Percentiles rank a stretch among this genome's conserved stretches.
Conservation (phyloP, 2,113 vertebrate species). For the Dromiciops gliroides region DNA sequence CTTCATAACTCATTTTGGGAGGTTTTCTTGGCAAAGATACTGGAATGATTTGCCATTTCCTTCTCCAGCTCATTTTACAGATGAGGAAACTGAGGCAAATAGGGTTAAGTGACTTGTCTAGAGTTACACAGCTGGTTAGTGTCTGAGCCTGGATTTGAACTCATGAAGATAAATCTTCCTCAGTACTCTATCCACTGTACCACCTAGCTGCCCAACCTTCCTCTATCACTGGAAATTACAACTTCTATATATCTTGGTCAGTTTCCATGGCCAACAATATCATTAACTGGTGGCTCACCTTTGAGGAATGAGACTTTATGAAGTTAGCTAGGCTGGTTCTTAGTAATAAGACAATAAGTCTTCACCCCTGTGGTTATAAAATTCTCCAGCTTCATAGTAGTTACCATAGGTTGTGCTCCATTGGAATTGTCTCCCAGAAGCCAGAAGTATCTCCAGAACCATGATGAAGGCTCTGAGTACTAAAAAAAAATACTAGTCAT, state of each 20-base stretch:
- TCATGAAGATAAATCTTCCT: too few relatives aligned
- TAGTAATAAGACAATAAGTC: neutral
- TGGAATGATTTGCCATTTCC: too few relatives aligned
- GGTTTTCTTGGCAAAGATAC: too few relatives aligned
- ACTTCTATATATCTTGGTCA: neutral
- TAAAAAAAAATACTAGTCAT: neutral
- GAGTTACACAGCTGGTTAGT: too few relatives aligned
- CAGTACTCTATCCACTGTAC: too few relatives aligned
- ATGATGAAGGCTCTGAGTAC: neutral
- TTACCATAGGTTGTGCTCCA: neutral
- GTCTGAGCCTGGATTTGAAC: too few relatives aligned
- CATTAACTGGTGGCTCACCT: neutral
- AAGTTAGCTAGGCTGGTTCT: neutral
- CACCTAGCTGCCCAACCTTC: too few relatives aligned
- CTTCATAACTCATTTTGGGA: too few relatives aligned
- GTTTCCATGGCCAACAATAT: neutral
- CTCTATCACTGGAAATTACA: neutral
- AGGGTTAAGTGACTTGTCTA: too few relatives aligned
- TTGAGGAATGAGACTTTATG: neutral
- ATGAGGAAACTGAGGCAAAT: too few relatives aligned
- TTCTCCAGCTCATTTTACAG: too few relatives aligned
- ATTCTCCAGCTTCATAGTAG: neutral
- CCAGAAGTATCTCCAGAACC: neutral
- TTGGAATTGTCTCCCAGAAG: neutral
- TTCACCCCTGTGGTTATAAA: neutral